Conservation (phyloP, 2,113 vertebrate genomes). For the Triplophysa dalaica region DNA sequence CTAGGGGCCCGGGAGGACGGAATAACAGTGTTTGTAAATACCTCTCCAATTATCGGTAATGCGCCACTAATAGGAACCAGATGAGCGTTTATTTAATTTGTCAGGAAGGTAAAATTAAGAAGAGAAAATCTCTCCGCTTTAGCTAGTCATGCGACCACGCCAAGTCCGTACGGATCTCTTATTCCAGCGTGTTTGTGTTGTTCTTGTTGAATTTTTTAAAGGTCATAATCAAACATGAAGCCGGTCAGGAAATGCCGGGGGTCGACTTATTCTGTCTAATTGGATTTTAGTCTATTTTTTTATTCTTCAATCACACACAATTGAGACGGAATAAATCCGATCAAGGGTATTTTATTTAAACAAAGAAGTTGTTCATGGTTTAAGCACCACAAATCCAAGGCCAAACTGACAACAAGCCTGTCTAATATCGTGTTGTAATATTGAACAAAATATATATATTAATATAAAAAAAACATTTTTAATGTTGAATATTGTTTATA, state of each 20-base stretch:
- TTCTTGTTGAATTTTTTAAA: constrained; percentile 47
- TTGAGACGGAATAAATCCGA: constrained; percentile 37
- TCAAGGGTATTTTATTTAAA: constrained; percentile 25
- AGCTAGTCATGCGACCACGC: constrained; percentile 48
- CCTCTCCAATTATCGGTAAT: constrained; percentile 70
- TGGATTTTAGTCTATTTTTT: constrained; percentile 50
- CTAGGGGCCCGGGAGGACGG: constrained; percentile 26
- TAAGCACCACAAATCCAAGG: constrained; percentile 13
- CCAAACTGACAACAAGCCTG: neutral
- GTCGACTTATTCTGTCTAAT: constrained; percentile 32
- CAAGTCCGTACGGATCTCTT: constrained; percentile 1
- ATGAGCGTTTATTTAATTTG: constrained; percentile 72
- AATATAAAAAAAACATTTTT: no score
- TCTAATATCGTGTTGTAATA: neutral
- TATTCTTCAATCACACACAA: constrained; percentile 30
- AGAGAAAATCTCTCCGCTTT: constrained; percentile 56
- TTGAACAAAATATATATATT: neutral
- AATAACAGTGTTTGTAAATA: constrained; percentile 69
- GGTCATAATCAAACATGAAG: constrained; percentile 40
- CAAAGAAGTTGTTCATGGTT: constrained; percentile 16
- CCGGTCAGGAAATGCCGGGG: constrained; percentile 48
- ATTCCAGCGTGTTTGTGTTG: constrained; percentile 42
- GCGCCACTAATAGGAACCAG: constrained; percentile 68
- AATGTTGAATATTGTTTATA: no score
- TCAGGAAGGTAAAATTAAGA: constrained; percentile 67